A percentile compares a stretch with the other conserved stretches of the same genome.
These are phyloP conservation scores for Drosophila tropicalis DNA, from an alignment of 1,140 invertebrate species.

Conservation along the genomic window DNA sequence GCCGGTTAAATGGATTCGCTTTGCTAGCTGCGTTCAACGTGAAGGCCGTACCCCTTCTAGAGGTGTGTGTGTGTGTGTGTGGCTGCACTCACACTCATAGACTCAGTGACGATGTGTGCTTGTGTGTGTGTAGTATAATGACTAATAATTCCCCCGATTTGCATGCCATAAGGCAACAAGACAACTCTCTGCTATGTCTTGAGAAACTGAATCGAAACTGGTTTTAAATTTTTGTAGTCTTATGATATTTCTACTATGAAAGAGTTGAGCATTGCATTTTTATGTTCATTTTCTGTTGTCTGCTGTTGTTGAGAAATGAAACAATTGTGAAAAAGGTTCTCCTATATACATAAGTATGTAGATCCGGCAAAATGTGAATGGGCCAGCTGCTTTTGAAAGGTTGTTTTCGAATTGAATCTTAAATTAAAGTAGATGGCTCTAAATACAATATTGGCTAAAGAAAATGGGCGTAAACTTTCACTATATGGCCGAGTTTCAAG, in stretches of 20 bases:
- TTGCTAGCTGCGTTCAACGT: slow-evolving; percentile 29
- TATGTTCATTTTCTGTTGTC: neutral
- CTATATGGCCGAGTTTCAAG: too few species aligned
- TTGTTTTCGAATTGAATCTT: too few species aligned
- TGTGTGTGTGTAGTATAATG: slow-evolving; percentile 37
- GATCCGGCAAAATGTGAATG: slow-evolving; percentile 6
- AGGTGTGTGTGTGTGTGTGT: neutral
- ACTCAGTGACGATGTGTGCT: slow-evolving; percentile 2
- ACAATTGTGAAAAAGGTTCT: slow-evolving; percentile 11
- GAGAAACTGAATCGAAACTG: slow-evolving; percentile 47
- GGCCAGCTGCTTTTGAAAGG: neutral
- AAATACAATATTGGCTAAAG: too few species aligned
- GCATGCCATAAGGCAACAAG: slow-evolving; percentile 49
- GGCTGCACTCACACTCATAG: slow-evolving; percentile 22
- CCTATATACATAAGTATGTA: neutral
- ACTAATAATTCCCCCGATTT: slow-evolving; percentile 58
- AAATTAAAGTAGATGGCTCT: too few species aligned
- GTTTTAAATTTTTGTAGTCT: slow-evolving; percentile 25
- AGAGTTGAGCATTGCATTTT: slow-evolving; percentile 21
- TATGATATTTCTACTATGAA: slow-evolving; percentile 2
- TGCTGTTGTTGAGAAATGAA: slow-evolving; percentile 14
- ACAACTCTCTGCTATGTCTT: slow-evolving; percentile 29
- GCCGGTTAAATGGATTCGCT: slow-evolving; percentile 38
- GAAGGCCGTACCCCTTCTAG: slow-evolving; percentile 40
- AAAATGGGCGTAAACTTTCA: too few species aligned